Base-by-base conservation (phyloP, 1,140 invertebrate genomes). In the Euglossa dilemma region DNA sequence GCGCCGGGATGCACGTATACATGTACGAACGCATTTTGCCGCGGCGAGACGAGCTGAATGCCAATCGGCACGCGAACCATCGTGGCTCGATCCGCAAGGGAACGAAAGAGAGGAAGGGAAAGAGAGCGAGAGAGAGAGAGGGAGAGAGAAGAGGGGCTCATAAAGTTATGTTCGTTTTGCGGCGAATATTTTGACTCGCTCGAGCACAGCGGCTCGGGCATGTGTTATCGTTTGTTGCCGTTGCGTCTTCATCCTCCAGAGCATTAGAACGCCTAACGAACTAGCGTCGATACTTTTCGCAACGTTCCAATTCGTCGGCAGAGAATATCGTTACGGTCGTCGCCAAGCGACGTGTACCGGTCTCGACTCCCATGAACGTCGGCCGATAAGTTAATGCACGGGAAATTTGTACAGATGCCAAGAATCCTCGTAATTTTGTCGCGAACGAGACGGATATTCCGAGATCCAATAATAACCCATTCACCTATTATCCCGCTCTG, bases 31-130 rank as follows among this genome's bases (percentile, higher is more conserved):
- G 83, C 78, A 80, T 86, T 80, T 87, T 67, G 47, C 85, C 64
- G 74, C 67, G 56, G 36, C 73, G 71, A 50, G 70, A 80, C 59
- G 72, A 78, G 72, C 66, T 80, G 87, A 89, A 87, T 89, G 83
- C 79, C 86, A 89, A 88, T 84, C 82, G 77, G 71, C 78, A 80
- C 83, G 77, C 78, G 83, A 84, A 73, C 52, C 83, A 25, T 71
- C 80, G 45, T 47, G 36, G 61, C 54, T 50, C 36, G 69, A 75
- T 56, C 54, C 28, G 18, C 54, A 52, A 18, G 12, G 6, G 25
- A 75, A 28, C 14, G 20, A 73, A n/a, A 43, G 28, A 70, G n/a
- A 28, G n/a, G 5, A 11, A 7, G 1, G 14, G 52, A 25, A 1
- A 50, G 20, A 52, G 23, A 43, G 18, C 5, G 28, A 52, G 25